Conservation (phyloP, 2,888 invertebrate species). For the Balanococcus diminutus region DNA sequence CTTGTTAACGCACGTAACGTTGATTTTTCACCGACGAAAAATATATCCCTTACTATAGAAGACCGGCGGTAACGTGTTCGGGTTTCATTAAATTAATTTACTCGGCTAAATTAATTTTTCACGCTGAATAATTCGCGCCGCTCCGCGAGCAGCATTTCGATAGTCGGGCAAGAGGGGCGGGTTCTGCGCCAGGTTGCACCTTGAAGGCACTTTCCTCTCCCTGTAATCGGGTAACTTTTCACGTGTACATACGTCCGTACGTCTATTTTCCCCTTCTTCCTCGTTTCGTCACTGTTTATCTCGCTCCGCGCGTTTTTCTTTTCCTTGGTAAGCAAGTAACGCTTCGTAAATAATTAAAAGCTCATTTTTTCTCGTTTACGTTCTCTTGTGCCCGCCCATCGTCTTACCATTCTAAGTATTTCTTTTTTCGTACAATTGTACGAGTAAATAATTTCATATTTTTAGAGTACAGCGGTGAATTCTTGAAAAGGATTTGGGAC, state of each 20-base stretch:
- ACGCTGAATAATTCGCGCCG: background rate
- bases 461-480: too few species aligned
- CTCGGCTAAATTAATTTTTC: conserved; percentile 11
- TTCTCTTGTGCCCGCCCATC: too few species aligned
- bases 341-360: conserved; percentile 1
- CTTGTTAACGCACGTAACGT: background rate
- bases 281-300: background rate
- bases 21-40: background rate
- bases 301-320: background rate
- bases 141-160: background rate
- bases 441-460: too few species aligned
- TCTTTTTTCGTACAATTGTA: too few species aligned
- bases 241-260: background rate
- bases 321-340: background rate
- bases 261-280: background rate
- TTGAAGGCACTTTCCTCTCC: background rate
- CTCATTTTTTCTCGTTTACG: background rate
- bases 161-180: background rate
- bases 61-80: background rate
- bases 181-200: background rate
- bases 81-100: conserved; percentile 1
- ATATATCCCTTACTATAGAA: background rate
- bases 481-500: too few species aligned
- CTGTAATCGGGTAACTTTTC: background rate
- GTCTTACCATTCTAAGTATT: too few species aligned